A percentile compares a stretch with the other conserved stretches of the same genome.
These are phyloP conservation scores for Zaprionus tsacasi DNA, from an alignment of 1,140 invertebrate genomes.

Conservation along the genomic window DNA sequence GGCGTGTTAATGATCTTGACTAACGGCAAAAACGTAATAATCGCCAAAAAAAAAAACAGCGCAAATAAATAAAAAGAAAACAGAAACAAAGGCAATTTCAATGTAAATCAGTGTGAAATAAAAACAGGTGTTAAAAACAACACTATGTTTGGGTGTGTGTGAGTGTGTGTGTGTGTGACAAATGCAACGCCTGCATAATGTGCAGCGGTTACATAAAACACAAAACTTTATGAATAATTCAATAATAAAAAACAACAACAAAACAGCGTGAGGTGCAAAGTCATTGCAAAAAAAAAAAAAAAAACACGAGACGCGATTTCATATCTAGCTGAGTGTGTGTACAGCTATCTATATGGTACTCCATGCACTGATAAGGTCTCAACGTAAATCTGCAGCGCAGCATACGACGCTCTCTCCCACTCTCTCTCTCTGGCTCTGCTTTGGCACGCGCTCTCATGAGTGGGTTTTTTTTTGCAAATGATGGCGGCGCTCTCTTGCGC, in stretches of 20 bases:
- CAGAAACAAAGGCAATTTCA: background rate
- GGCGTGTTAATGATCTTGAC: slow-evolving; percentile 44
- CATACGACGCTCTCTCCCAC: background rate
- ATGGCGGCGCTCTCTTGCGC: background rate
- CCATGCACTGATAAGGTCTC: slow-evolving; percentile 35
- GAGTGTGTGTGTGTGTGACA: slow-evolving; percentile 1
- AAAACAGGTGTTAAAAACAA: slow-evolving; percentile 19
- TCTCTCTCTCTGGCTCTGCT: background rate
- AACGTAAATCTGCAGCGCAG: background rate
- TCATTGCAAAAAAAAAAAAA: background rate
- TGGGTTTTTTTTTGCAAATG: too few relatives aligned
- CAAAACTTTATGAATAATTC: slow-evolving; percentile 1
- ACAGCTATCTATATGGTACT: background rate
- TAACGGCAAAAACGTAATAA: slow-evolving; percentile 25
- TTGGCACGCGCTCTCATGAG: background rate
- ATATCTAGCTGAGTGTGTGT: background rate
- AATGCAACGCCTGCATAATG: slow-evolving; percentile 34
- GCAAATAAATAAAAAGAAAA: slow-evolving; percentile 7
- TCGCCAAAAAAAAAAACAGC: background rate
- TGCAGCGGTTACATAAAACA: slow-evolving; percentile 9
- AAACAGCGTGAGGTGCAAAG: slow-evolving; percentile 4
- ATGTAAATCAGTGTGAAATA: background rate
- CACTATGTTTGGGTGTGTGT: background rate
- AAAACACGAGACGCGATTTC: background rate
- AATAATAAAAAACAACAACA: slow-evolving; percentile 15